These are phyloP conservation scores for Neolamprologus multifasciatus DNA, from an alignment of 2,797 vertebrate species.

Conservation along the genomic window DNA sequence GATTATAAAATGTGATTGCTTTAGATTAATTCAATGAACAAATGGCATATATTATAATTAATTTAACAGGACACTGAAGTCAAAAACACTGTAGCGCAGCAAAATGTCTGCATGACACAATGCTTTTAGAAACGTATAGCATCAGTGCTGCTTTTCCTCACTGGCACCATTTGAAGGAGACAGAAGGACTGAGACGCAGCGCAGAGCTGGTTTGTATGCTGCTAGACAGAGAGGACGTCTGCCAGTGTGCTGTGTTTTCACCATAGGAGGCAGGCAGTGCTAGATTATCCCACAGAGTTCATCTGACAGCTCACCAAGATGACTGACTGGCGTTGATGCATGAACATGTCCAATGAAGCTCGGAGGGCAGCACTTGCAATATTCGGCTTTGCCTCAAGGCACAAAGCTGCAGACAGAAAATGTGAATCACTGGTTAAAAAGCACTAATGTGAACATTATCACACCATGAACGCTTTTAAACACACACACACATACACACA, in stretches of 20 bases:
- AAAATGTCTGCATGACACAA: neutral
- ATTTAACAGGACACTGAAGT: neutral
- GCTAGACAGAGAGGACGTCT: slow-evolving; percentile 17
- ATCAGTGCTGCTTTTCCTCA: neutral
- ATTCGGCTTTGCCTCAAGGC: neutral
- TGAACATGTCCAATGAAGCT: slow-evolving; percentile 6
- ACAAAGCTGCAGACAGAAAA: neutral
- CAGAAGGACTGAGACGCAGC: slow-evolving; percentile 10
- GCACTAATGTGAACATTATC: neutral
- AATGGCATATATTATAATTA: neutral
- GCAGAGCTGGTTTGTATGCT: neutral
- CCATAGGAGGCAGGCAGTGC: slow-evolving; percentile 30
- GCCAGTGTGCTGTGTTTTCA: slow-evolving; percentile 28
- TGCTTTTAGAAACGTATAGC: neutral
- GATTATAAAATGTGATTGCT: neutral
- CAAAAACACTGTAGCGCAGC: neutral
- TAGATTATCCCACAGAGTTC: slow-evolving; percentile 45
- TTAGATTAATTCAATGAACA: neutral
- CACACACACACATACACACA: neutral
- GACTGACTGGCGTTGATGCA: slow-evolving; percentile 29
- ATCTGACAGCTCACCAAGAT: slow-evolving; percentile 41
- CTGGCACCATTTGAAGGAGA: neutral
- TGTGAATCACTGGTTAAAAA: neutral
- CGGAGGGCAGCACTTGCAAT: neutral
- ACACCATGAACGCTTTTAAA: neutral